A percentile compares a stretch with the other conserved stretches of the same genome.
phyloP scores from a whole-genome alignment of 2,888 invertebrate species.

The Meliscaeva auricollis region DNA sequence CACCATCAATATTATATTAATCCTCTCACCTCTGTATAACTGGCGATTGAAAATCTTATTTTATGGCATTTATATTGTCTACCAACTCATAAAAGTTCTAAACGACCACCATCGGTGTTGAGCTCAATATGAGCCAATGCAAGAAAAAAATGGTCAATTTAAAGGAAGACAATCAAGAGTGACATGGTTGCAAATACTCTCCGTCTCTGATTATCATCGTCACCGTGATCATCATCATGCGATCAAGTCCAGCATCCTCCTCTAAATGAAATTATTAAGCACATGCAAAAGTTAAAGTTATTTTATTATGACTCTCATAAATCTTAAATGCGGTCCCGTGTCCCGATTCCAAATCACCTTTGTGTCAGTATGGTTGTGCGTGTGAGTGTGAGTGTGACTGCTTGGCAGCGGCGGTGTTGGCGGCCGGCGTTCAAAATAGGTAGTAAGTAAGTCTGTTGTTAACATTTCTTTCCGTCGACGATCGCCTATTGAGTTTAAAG shows the following conservation, averaged over 20 bases:
- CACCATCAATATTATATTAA: constrained; percentile 32
- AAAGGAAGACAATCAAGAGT: not conserved
- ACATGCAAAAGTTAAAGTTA: constrained; percentile 61
- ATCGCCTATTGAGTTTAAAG: constrained; percentile 67
- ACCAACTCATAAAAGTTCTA: constrained; percentile 55
- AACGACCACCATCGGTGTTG: constrained; percentile 67
- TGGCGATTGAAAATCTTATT: constrained; percentile 31
- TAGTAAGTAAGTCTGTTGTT: constrained; percentile 63
- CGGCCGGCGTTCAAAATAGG: constrained; percentile 17
- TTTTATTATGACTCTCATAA: constrained; percentile 74
- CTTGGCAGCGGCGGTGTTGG: not conserved
- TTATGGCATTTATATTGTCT: constrained; percentile 53
- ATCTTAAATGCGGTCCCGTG: constrained; percentile 69
- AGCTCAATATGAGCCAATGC: not conserved
- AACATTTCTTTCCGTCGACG: constrained; percentile 44
- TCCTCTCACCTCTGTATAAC: constrained; percentile 53
- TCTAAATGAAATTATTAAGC: constrained; percentile 73
- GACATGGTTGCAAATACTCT: not conserved
- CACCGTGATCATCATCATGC: constrained; percentile 20
- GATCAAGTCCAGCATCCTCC: constrained; percentile 38
- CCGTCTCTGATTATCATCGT: constrained; percentile 19
- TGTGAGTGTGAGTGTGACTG: constrained; percentile 30
- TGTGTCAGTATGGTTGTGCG: constrained; percentile 1
- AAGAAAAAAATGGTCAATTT: not conserved
- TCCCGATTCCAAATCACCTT: constrained; percentile 56